Base-by-base conservation (phyloP, 2,888 invertebrate species). In the Tetragnatha montana region DNA sequence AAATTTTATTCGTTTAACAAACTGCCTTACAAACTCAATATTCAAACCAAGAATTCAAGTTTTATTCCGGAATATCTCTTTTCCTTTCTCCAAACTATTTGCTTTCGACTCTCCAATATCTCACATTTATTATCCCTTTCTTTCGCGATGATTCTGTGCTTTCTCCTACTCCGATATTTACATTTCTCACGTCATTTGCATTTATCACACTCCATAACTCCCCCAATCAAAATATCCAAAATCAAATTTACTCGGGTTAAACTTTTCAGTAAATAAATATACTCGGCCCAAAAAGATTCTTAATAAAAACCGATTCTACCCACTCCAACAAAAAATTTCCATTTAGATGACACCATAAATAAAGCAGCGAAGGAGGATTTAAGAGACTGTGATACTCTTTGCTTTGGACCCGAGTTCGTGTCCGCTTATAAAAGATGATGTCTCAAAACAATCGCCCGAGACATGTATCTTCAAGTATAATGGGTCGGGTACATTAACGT, bases 391-490 rank as follows among this genome's bases (percentile, higher is more conserved):
- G 12, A 60, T 17, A 17, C 12, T 60, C 17, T 8, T 60, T 60
- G 60, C 6, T 17, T 17, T 60, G 14, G 17, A 6, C 8, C 12
- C 1, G 6, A 60, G 10, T 60, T 17, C 8, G 12, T 60, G 60
- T 60, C 60, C 60, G 12, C 4, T 6, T 4, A 8, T 17, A 17
- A 4, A 4, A 4, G 60, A 60, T 60, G 17, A 12, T 60, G 10
- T 60, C 60, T 17, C 60, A 3, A 60, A 12, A 4, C 60, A 60
- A 60, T 60, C 17, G 60, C 17, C 4, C 7, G 17, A 1, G 60
- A 60, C 60, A 60, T 60, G 17, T 21, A 50, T 78, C 78, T 60
- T 78, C 51, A 78, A 78, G 60, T 78, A 78, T 78, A 60, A 60
- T 78, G 78, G 51, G 60, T 78, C 35, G 35, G 35, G 35, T 60